Conservation (phyloP, 1,140 invertebrate species). For the Coptotermes formosanus region DNA sequence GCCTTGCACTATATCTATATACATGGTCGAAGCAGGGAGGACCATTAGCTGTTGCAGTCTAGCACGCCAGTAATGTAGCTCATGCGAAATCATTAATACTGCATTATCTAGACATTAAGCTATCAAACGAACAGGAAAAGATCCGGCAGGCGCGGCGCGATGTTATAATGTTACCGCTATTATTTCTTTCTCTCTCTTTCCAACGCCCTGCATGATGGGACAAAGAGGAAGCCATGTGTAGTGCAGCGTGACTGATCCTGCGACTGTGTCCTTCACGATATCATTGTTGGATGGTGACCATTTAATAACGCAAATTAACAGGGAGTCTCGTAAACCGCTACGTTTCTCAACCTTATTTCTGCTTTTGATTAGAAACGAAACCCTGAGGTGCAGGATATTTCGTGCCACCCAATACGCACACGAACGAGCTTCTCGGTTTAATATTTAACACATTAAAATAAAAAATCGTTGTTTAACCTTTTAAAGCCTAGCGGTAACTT, state of each 20-base stretch:
- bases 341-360: no score
- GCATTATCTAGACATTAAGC: slow-evolving; percentile 30
- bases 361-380: no score
- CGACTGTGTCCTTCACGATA: background rate
- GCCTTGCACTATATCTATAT: slow-evolving; percentile 15
- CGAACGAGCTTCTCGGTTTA: no score
- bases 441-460: no score
- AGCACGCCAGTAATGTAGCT: background rate
- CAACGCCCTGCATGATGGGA: background rate
- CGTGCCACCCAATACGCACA: no score
- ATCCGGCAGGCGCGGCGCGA: background rate
- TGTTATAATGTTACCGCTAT: background rate
- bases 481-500: no score
- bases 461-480: no score
- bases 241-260: background rate
- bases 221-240: slow-evolving; percentile 4
- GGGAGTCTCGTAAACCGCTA: no score
- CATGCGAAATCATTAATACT: slow-evolving; percentile 22
- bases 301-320: background rate
- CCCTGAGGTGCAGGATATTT: no score
- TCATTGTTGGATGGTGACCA: background rate
- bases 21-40: background rate
- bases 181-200: background rate
- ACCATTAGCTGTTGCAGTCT: background rate
- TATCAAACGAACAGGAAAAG: slow-evolving; percentile 18